Evolutionary conservation across 2,888 invertebrate genomes (phyloP).

Genomic region (Tetragonisca angustula): DNA sequence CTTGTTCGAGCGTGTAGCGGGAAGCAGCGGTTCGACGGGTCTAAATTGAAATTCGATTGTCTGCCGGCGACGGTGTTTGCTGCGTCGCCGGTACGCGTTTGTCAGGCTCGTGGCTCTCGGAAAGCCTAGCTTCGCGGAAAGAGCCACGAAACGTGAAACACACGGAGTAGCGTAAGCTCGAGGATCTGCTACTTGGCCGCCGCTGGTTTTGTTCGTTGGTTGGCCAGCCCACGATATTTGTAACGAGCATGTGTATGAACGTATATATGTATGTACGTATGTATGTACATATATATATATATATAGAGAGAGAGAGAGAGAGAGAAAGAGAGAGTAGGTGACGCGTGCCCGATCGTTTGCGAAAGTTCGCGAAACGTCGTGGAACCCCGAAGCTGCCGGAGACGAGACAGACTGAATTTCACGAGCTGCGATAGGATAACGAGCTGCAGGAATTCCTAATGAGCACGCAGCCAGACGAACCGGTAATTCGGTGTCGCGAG

Average conservation of each 20-base stretch:
- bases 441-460: constrained; percentile 62
- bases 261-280: neutral
- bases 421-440: constrained; percentile 45
- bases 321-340: no score
- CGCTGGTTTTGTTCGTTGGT: constrained; percentile 54
- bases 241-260: constrained; percentile 61
- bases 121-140: constrained; percentile 18
- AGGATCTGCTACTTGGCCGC: constrained; percentile 52
- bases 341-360: constrained; percentile 43
- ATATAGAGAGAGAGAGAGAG: neutral
- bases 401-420: constrained; percentile 41
- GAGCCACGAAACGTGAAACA: constrained; percentile 37
- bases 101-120: constrained; percentile 29
- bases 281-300: neutral
- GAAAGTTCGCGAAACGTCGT: constrained; percentile 30
- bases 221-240: constrained; percentile 61
- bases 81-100: constrained; percentile 62
- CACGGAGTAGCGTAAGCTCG: constrained; percentile 17
- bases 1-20: constrained; percentile 79
- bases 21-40: constrained; percentile 77
- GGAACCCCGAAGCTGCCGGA: neutral
- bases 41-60: constrained; percentile 83
- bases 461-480: constrained; percentile 46
- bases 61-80: constrained; percentile 74
- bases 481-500: constrained; percentile 38